phyloP scores from a whole-genome alignment of 2,888 invertebrate species.

The Pyrgus malvae region DNA sequence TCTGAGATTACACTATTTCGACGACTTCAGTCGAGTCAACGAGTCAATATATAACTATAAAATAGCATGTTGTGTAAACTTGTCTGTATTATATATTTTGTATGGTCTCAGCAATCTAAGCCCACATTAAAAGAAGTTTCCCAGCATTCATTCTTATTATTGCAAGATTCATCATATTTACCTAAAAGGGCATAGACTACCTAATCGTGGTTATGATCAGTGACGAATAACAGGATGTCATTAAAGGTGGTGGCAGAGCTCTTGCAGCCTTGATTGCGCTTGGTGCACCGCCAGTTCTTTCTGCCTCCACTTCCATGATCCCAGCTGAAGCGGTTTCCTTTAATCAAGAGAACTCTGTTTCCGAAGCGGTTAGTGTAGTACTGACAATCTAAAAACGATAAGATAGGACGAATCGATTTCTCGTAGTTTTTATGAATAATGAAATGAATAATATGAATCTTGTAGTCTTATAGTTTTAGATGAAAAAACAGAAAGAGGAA shows the following conservation, averaged over 20 bases:
- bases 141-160: no score
- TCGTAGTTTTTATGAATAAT: neutral
- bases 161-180: neutral
- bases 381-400: conserved; percentile 1
- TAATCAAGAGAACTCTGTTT: neutral
- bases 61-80: no score
- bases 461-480: no score
- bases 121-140: no score
- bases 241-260: conserved; percentile 17
- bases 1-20: no score
- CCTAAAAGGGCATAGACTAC: no score
- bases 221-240: neutral
- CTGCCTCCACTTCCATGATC: conserved; percentile 32
- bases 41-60: no score
- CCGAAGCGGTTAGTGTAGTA: conserved; percentile 2
- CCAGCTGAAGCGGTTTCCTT: conserved; percentile 41
- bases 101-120: no score
- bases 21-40: no score
- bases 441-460: no score
- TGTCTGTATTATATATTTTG: no score
- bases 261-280: conserved; percentile 39
- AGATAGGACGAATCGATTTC: neutral
- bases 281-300: conserved; percentile 47
- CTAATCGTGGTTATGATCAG: conserved; percentile 8
- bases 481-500: no score